These are phyloP conservation scores for Semotilus atromaculatus DNA, from an alignment of 2,797 vertebrate genomes.

Conservation along the genomic window DNA sequence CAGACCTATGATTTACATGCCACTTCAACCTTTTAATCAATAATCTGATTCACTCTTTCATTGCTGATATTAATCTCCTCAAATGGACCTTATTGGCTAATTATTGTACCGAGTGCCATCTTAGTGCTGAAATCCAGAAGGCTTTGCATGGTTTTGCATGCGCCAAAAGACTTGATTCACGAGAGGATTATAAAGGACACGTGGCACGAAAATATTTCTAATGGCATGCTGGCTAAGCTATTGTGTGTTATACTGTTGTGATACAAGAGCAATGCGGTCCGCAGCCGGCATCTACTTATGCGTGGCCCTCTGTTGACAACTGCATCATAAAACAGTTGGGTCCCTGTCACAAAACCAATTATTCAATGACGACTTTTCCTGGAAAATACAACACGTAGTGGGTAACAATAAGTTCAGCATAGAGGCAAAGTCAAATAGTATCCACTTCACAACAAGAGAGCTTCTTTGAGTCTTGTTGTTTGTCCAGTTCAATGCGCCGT, in stretches of 20 bases:
- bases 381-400: slow-evolving; percentile 44
- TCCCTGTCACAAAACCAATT: slow-evolving; percentile 28
- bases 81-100: slow-evolving; percentile 26
- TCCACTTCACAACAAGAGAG: slow-evolving; percentile 52
- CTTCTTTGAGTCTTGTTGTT: slow-evolving; percentile 53
- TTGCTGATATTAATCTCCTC: slow-evolving; percentile 26
- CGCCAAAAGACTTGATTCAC: slow-evolving; percentile 29
- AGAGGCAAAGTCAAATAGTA: slow-evolving; percentile 41
- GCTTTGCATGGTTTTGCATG: slow-evolving; percentile 20
- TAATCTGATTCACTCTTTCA: slow-evolving; percentile 31
- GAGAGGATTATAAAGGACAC: slow-evolving; percentile 35
- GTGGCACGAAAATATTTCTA: slow-evolving; percentile 16
- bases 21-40: slow-evolving; percentile 42
- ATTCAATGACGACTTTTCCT: slow-evolving; percentile 19
- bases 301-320: slow-evolving; percentile 5
- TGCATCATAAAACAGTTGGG: background rate
- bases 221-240: slow-evolving; percentile 5
- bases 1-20: slow-evolving; percentile 20
- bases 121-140: slow-evolving; percentile 16
- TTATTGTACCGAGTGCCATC: slow-evolving; percentile 7
- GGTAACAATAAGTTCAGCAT: slow-evolving; percentile 30
- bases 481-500: slow-evolving; percentile 49
- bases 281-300: background rate
- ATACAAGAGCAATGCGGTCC: background rate
- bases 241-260: slow-evolving; percentile 14